Evolutionary conservation across 2,113 vertebrate genomes (phyloP).

Genomic region (Pan troglodytes): DNA sequence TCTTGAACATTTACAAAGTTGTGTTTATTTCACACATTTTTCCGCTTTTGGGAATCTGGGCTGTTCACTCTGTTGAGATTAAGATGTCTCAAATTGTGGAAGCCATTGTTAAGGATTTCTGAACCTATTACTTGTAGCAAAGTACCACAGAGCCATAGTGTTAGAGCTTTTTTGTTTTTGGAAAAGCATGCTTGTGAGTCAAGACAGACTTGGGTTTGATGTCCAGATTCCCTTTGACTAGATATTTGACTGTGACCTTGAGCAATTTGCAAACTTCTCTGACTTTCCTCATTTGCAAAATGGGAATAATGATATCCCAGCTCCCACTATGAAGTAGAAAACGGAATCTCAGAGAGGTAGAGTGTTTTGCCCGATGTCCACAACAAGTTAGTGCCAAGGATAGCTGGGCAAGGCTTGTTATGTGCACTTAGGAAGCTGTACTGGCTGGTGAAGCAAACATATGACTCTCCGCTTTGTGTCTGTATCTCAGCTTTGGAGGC

Average conservation of each 20-base stretch:
- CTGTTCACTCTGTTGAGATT: not conserved
- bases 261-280: not conserved
- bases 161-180: not conserved
- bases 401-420: not conserved
- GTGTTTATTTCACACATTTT: not conserved
- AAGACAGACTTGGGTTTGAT: not conserved
- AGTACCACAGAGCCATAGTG: not conserved
- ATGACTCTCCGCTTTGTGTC: not conserved
- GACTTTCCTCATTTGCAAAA: not conserved
- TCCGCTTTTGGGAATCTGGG: not conserved
- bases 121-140: not conserved
- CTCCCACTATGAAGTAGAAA: constrained; percentile 32
- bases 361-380: not conserved
- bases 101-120: not conserved
- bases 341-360: not conserved
- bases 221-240: not conserved
- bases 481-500: not conserved
- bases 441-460: not conserved
- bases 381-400: not conserved
- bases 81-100: not conserved
- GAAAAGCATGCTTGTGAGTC: not conserved
- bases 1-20: not conserved
- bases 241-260: constrained; percentile 28
- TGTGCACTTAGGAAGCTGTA: not conserved
- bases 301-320: not conserved